phyloP scores from a whole-genome alignment of 2,113 vertebrate species.

The Tachysurus fulvidraco region DNA sequence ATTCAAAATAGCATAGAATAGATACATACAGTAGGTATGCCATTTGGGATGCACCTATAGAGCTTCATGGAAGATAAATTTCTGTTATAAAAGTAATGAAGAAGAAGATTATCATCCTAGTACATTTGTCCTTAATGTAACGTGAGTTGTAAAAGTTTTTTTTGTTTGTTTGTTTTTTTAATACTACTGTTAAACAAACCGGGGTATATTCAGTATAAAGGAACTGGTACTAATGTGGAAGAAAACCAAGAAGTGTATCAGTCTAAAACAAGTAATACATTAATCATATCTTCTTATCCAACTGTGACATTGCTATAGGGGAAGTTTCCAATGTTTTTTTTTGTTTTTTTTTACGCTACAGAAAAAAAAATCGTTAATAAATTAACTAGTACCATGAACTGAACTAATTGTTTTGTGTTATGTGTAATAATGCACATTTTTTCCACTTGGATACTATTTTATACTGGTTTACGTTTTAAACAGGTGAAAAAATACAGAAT shows the following conservation, averaged over 20 bases:
- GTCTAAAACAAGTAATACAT: slow-evolving; percentile 43
- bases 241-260: slow-evolving; percentile 36
- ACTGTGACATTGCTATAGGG: slow-evolving; percentile 24
- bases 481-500: not conserved
- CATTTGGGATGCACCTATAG: too few species aligned
- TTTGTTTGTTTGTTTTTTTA: not conserved
- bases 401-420: slow-evolving; percentile 28
- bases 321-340: slow-evolving; percentile 14
- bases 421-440: not conserved
- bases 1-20: too few species aligned
- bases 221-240: slow-evolving; percentile 42
- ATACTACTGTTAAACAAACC: slow-evolving; percentile 25
- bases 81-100: not conserved
- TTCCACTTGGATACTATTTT: not conserved
- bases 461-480: slow-evolving; percentile 23
- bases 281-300: slow-evolving; percentile 36
- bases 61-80: not conserved
- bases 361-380: not conserved
- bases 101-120: not conserved
- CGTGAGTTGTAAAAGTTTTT: not conserved
- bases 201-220: slow-evolving; percentile 38
- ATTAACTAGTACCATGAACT: not conserved
- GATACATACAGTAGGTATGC: too few species aligned
- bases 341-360: not conserved
- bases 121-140: slow-evolving; percentile 24